Evolutionary conservation across 2,113 vertebrate genomes (phyloP).

Genomic region (Verasper variegatus): DNA sequence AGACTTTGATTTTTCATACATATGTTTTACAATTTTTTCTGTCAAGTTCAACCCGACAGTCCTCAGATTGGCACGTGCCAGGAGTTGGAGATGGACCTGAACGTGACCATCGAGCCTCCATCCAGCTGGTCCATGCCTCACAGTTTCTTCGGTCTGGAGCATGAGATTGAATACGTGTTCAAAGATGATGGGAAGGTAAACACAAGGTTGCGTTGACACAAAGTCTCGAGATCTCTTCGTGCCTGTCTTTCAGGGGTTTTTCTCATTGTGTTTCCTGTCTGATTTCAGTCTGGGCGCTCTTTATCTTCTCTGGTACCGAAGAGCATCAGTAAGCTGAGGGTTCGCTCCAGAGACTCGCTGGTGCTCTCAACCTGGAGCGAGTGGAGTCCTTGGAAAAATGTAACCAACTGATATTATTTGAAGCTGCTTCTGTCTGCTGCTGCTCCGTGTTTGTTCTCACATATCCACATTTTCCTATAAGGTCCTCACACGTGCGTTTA

Average conservation of each 20-base stretch:
- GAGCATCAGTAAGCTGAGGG: constrained; percentile 71
- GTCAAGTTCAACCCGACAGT: constrained; percentile 71
- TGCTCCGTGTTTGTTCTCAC: constrained; percentile 10
- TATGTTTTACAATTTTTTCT: constrained; percentile 5
- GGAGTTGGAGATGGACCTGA: constrained; percentile 29
- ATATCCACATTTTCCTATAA: constrained; percentile 17
- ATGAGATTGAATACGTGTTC: constrained; percentile 75
- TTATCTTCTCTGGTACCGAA: constrained; percentile 47
- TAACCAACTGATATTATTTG: constrained; percentile 66
- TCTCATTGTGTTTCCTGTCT: constrained; percentile 29
- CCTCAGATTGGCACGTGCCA: constrained; percentile 54
- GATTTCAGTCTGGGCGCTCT: constrained; percentile 28
- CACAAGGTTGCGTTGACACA: background rate
- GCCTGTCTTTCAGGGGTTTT: background rate
- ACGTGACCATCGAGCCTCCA: constrained; percentile 69
- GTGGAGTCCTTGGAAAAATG: constrained; percentile 82
- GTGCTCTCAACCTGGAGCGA: constrained; percentile 78
- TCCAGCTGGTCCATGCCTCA: constrained; percentile 77
- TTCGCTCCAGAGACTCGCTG: constrained; percentile 78
- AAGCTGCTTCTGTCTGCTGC: constrained; percentile 23
- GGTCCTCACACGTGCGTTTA: background rate
- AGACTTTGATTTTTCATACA: background rate
- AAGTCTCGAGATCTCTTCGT: background rate
- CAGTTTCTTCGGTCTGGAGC: constrained; percentile 81
- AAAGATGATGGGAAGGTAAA: constrained; percentile 73